These are phyloP conservation scores for Trogon surrucura DNA, from an alignment of 2,113 vertebrate species.

Conservation along the genomic window DNA sequence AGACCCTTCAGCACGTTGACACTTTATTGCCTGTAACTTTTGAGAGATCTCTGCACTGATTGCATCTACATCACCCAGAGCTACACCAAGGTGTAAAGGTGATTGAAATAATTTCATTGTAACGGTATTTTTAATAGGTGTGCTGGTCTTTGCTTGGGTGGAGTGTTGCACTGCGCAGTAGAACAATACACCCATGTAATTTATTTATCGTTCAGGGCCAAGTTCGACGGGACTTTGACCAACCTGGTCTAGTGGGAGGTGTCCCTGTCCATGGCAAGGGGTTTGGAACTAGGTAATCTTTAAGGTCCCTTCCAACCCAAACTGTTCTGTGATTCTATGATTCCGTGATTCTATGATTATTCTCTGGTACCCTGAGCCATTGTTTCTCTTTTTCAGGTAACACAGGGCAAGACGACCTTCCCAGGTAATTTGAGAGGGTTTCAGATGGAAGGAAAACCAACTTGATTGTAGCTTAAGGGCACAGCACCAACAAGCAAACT, in stretches of 20 bases:
- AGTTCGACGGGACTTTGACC: too few species aligned
- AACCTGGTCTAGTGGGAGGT: too few species aligned
- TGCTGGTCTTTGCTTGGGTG: neutral
- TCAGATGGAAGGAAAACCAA: neutral
- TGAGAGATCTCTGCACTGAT: neutral
- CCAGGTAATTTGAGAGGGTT: neutral
- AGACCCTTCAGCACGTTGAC: neutral
- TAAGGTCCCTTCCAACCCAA: too few species aligned
- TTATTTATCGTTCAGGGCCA: too few species aligned
- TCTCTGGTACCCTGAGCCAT: too few species aligned
- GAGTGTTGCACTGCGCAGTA: neutral
- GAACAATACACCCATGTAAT: neutral
- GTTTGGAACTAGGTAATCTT: too few species aligned
- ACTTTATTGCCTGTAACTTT: neutral
- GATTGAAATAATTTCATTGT: neutral
- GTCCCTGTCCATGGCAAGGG: too few species aligned
- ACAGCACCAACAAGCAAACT: neutral
- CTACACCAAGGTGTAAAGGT: neutral
- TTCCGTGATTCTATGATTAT: neutral
- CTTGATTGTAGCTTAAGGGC: neutral
- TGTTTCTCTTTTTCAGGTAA: neutral
- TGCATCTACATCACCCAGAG: neutral
- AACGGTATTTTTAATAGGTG: neutral
- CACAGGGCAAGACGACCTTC: neutral
- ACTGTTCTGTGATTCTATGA: too few species aligned